These are phyloP conservation scores for Hippocampus zosterae DNA, from an alignment of 2,113 vertebrate species.

Conservation along the genomic window DNA sequence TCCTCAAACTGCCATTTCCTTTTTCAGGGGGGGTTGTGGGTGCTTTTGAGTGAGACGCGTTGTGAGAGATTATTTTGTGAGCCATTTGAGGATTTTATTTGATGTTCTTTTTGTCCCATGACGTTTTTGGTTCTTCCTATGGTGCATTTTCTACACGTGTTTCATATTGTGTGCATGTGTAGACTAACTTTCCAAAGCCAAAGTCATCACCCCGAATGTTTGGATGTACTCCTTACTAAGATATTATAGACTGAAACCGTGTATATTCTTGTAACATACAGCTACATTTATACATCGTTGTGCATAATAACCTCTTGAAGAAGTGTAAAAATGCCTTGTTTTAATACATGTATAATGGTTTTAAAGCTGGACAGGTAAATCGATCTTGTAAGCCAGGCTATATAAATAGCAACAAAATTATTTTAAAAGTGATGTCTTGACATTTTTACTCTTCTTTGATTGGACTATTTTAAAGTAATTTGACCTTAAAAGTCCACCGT, in stretches of 20 bases:
- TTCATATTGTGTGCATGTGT: conserved; percentile 62
- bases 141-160: conserved; percentile 56
- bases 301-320: conserved; percentile 69
- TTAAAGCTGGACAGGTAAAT: conserved; percentile 53
- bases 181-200: conserved; percentile 75
- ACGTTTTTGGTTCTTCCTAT: conserved; percentile 18
- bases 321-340: conserved; percentile 59
- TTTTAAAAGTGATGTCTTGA: conserved; percentile 38
- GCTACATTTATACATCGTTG: conserved; percentile 70
- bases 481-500: conserved; percentile 65
- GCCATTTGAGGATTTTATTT: conserved; percentile 36
- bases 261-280: conserved; percentile 77
- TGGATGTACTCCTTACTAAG: conserved; percentile 70
- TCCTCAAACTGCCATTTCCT: conserved; percentile 22
- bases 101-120: conserved; percentile 14
- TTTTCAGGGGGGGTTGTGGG: conserved; percentile 13
- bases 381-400: conserved; percentile 50
- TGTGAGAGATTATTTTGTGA: conserved; percentile 37
- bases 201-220: conserved; percentile 74
- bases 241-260: conserved; percentile 68
- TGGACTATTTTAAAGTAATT: conserved; percentile 50
- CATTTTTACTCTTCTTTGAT: conserved; percentile 47
- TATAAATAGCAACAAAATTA: conserved; percentile 37
- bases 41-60: conserved; percentile 40
- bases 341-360: conserved; percentile 69